Conservation (phyloP, 2,797 vertebrate species). For the Etheostoma nigrum region DNA sequence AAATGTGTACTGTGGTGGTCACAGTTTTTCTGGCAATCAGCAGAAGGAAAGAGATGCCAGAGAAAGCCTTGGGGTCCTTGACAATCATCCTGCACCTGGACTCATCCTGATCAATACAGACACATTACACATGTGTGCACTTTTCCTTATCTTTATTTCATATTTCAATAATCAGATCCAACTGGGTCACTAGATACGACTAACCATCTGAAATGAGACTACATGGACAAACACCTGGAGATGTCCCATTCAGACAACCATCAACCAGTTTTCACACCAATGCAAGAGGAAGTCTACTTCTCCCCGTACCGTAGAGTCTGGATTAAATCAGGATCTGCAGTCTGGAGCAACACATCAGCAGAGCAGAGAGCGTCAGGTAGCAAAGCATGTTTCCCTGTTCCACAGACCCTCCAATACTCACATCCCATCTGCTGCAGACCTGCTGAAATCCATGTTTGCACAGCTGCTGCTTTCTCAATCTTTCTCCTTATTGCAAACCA, state of each 20-base stretch:
- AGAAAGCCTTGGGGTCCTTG: constrained; percentile 25
- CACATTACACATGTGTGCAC: constrained; percentile 23
- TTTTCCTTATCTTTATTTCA: constrained; percentile 16
- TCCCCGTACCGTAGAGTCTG: constrained; percentile 1
- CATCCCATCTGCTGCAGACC: constrained; percentile 57
- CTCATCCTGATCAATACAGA: constrained; percentile 44
- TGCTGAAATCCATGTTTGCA: constrained; percentile 71
- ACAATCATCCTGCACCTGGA: constrained; percentile 66
- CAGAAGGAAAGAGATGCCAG: constrained; percentile 44
- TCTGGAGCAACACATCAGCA: constrained; percentile 48
- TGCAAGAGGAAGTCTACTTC: constrained; percentile 38
- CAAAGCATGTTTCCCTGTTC: constrained; percentile 32
- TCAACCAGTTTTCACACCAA: constrained; percentile 34
- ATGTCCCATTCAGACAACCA: constrained; percentile 27
- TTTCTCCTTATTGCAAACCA: constrained; percentile 46
- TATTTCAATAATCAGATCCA: constrained; percentile 30
- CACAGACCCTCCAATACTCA: constrained; percentile 41
- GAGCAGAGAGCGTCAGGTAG: constrained; percentile 52
- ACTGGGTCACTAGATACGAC: not conserved
- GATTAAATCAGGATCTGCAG: constrained; percentile 62
- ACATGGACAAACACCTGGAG: constrained; percentile 21
- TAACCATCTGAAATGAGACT: constrained; percentile 14
- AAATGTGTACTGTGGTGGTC: constrained; percentile 71
- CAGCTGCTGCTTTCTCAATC: constrained; percentile 76
- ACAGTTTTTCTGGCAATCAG: constrained; percentile 75